Evolutionary conservation across 1,140 invertebrate species (phyloP), one percentile per base, ranked within the genome.

Genomic region (Laupala kohalensis): DNA sequence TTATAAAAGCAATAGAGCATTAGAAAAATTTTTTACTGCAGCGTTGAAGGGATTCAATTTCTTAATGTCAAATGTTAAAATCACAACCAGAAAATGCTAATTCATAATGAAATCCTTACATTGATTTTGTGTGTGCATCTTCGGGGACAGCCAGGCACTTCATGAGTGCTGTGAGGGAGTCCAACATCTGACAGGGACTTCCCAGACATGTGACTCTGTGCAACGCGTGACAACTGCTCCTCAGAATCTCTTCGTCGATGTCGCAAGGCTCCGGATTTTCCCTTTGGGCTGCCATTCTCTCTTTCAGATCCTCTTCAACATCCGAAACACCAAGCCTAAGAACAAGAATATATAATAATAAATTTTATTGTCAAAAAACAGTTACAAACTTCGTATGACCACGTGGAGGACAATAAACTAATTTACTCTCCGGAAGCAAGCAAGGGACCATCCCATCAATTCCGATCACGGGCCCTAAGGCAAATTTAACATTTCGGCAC

Each of bases 181-280:
- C 73, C n/a, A 74, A 53, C 73, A 74, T 75, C 25, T 73, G 69
- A 37, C 72, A 75, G 3, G 74, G 74, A 25, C 70, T 74, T 37
- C 69, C 64, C 19, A 75, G 69, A 6, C 67, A 70, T 4, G 69
- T 71, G 12, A 75, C 25, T 27, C 72, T 71, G 24, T 72, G 74
- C 5, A 75, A 53, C 9, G 63, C 65, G 73, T 75, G 24, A 69
- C 72, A 25, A 64, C 30, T n/a, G 71, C 74, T 72, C 6, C 68
- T 62, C 25, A 53, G 15, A 62, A 69, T 23, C 23, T 71, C 29
- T 13, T 71, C 72, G 19, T 64, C 64, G 15, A 70, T 63, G n/a
- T 25, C n/a, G 1, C 6, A 27, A 25, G 15, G 53, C 62, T 30
- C 67, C n/a, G n/a, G 9, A 28, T 64, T 63, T 5, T 63, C 69